Conservation (phyloP, 2,888 invertebrate species). For the Cenopis cana region DNA sequence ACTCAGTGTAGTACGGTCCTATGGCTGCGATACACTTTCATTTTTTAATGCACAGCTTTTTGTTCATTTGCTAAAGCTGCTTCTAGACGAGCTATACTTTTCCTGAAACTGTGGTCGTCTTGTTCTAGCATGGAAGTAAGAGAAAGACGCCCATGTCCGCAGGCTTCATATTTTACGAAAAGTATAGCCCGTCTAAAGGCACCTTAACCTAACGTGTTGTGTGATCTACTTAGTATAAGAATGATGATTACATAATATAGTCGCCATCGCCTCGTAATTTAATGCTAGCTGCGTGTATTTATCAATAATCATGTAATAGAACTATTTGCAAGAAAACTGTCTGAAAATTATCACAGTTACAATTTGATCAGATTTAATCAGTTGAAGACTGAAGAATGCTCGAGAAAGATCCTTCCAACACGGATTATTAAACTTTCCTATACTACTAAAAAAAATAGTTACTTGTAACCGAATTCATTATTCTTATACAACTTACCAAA, state of each 20-base stretch:
- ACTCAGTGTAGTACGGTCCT: conserved; percentile 41
- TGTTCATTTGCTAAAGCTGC: conserved; percentile 8
- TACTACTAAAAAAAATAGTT: too few relatives aligned
- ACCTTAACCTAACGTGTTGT: neutral
- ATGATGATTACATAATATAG: neutral
- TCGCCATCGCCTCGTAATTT: neutral
- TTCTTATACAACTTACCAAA: conserved; percentile 18
- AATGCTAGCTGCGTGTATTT: too few relatives aligned
- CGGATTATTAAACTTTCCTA: too few relatives aligned
- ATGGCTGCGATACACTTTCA: conserved; percentile 32
- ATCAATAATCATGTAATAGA: neutral
- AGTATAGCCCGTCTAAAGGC: too few relatives aligned
- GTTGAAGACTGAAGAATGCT: too few relatives aligned
- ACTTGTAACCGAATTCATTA: neutral
- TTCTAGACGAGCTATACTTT: too few relatives aligned
- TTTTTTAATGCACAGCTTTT: conserved; percentile 31
- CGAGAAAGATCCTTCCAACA: too few relatives aligned
- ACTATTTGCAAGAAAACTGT: neutral
- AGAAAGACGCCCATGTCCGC: too few relatives aligned
- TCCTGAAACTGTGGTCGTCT: too few relatives aligned
- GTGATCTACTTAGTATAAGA: conserved; percentile 8
- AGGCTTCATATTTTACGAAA: too few relatives aligned
- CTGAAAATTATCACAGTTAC: neutral
- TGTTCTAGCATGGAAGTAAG: too few relatives aligned
- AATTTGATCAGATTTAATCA: neutral